Percentiles rank a stretch among this genome's conserved stretches.
Conservation (phyloP, 2,113 vertebrate genomes). For the Istiophorus platypterus region DNA sequence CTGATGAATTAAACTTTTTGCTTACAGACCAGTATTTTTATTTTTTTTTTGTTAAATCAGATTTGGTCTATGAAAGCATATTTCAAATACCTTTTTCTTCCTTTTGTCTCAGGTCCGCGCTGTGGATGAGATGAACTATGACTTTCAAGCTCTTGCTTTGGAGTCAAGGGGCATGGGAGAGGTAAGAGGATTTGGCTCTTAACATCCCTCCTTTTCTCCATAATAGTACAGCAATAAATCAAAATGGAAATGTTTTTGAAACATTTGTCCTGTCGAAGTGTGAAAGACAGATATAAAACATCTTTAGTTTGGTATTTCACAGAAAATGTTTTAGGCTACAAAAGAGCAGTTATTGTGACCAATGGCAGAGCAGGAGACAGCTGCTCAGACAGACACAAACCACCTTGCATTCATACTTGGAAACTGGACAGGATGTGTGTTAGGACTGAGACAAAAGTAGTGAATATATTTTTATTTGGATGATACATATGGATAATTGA, state of each 20-base stretch:
- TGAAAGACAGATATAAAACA: neutral
- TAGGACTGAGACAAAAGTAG: neutral
- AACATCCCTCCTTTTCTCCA: neutral
- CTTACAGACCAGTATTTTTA: neutral
- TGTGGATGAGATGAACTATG: constrained; percentile 99
- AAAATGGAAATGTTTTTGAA: neutral
- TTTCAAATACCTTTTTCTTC: neutral
- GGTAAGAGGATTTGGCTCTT: constrained; percentile 80
- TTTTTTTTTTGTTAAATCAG: neutral
- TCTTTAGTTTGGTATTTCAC: neutral
- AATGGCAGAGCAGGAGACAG: neutral
- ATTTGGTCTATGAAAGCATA: neutral
- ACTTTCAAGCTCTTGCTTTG: constrained; percentile 98
- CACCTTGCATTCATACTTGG: neutral
- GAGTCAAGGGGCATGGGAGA: constrained; percentile 99
- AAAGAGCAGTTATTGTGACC: neutral
- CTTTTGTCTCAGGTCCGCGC: constrained; percentile 87
- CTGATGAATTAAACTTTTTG: neutral
- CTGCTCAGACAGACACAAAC: too few species aligned
- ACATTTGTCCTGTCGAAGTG: neutral
- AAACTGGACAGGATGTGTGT: neutral
- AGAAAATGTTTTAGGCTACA: neutral
- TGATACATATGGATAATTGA: neutral
- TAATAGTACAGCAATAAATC: neutral
- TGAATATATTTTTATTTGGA: neutral